Base-by-base conservation (phyloP, 2,888 invertebrate species). In the Hecatera dysodea region DNA sequence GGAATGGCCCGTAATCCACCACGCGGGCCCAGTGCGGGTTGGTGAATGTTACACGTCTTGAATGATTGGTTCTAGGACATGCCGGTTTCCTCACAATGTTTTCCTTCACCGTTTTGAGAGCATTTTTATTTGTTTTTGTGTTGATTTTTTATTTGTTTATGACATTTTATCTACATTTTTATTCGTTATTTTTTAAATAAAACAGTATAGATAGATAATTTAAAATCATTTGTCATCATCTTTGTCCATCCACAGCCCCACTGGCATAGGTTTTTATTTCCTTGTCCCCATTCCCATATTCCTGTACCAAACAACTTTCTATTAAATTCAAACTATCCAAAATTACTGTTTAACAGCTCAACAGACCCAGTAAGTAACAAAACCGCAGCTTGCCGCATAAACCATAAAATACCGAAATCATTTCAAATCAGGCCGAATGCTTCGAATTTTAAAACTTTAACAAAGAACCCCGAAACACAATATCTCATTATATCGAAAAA, bases 401-500 rank as follows among this genome's bases (percentile, higher is more conserved):
- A 77, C 75, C 72, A 84, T 80, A 84, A 82, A 83, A 85, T 81
- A 78, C 84, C 75, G 64, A 84, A 85, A 86, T 83, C 65, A 85
- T 86, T 87, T 88, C 82, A 87, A 89, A 82, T 83, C 78, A 67
- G 67, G 75, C 83, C 78, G 62, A 33, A 7, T 86, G 88, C 86
- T 90, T 86, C 85, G 84, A 90, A 89, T 84, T 90, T 90, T 87
- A 87, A 90, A 90, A 89, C 77, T 80, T 75, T 73, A 84, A 92
- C 85, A 92, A 92, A 90, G 90, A 82, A 78, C 15, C 85, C 85
- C 90, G 92, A 88, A 93, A 93, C 89, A 96, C 94, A 95, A 95
- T 96, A 94, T 94, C 94, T 95, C 94, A 94, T 95, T 96, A 94
- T 91, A 85, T 87, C 82, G 78, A 87, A 92, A 93, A 92, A n/a